These are phyloP conservation scores for Graptemys geographica DNA, from an alignment of 2,797 vertebrate genomes.

Conservation along the genomic window DNA sequence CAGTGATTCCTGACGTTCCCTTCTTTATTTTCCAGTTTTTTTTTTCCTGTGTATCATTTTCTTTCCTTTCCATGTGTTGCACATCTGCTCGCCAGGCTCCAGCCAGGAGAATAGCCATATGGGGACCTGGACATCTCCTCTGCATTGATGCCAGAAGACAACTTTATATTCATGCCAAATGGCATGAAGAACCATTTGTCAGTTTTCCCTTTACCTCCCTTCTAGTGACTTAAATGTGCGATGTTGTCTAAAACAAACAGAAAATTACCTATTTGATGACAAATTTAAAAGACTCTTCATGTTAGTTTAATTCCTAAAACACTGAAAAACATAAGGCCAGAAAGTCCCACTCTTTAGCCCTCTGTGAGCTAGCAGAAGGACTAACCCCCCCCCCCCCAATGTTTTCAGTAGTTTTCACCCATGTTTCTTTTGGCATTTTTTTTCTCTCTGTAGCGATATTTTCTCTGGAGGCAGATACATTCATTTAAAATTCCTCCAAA, in stretches of 20 bases:
- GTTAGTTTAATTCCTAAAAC: conserved; percentile 21
- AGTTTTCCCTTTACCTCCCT: conserved; percentile 48
- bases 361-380: conserved; percentile 18
- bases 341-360: neutral
- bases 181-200: conserved; percentile 47
- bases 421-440: conserved; percentile 11
- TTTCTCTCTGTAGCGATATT: neutral
- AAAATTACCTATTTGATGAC: conserved; percentile 1
- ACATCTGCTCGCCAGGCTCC: conserved; percentile 63
- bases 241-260: conserved; percentile 40
- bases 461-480: conserved; percentile 42
- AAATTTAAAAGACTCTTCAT: conserved; percentile 28
- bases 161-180: conserved; percentile 71
- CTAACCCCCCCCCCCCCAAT: neutral
- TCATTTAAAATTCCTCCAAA: conserved; percentile 1
- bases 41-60: conserved; percentile 49
- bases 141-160: conserved; percentile 66
- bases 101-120: conserved; percentile 73
- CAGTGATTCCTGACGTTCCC: conserved; percentile 51
- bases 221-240: neutral
- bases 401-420: neutral
- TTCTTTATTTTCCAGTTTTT: conserved; percentile 47
- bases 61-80: conserved; percentile 67
- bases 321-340: neutral
- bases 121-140: conserved; percentile 69